Conservation (phyloP, 2,797 vertebrate species). For the Thripadectes ignobilis region DNA sequence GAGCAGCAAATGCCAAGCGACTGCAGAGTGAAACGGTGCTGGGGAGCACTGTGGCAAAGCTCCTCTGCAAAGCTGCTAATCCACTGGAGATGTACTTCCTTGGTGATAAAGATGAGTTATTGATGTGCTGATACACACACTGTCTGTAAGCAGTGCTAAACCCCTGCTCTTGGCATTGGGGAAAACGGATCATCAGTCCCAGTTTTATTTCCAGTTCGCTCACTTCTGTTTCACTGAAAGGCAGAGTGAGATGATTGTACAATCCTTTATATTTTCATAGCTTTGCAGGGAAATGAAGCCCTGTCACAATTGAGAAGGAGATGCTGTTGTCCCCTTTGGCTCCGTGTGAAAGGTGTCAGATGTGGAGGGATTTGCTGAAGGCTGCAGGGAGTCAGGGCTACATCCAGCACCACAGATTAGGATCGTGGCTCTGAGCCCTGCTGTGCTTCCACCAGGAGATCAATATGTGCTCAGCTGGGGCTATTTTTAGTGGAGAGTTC, state of each 20-base stretch:
- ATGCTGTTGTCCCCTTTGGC: not conserved
- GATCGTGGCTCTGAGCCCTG: not conserved
- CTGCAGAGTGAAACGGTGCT: not conserved
- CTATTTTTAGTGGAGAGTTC: constrained; percentile 27
- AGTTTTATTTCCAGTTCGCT: not conserved
- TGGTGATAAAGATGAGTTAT: not conserved
- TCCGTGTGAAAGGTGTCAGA: not conserved
- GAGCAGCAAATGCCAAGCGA: not conserved
- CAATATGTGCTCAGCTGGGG: not conserved
- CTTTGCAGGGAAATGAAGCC: not conserved
- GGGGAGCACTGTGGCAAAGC: not conserved
- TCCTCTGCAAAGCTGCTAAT: constrained; percentile 6
- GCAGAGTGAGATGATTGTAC: not conserved
- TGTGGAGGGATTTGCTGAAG: not conserved
- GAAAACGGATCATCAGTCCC: not conserved
- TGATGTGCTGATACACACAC: not conserved
- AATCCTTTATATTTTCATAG: not conserved
- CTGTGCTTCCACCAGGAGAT: not conserved
- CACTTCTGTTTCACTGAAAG: not conserved
- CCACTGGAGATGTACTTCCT: not conserved
- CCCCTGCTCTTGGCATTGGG: not conserved
- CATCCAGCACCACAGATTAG: not conserved
- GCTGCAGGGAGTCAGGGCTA: not conserved
- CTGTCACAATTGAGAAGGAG: not conserved
- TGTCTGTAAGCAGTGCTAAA: not conserved